Conservation (phyloP, 2,888 invertebrate species). For the Phrixothrix hirtus region DNA sequence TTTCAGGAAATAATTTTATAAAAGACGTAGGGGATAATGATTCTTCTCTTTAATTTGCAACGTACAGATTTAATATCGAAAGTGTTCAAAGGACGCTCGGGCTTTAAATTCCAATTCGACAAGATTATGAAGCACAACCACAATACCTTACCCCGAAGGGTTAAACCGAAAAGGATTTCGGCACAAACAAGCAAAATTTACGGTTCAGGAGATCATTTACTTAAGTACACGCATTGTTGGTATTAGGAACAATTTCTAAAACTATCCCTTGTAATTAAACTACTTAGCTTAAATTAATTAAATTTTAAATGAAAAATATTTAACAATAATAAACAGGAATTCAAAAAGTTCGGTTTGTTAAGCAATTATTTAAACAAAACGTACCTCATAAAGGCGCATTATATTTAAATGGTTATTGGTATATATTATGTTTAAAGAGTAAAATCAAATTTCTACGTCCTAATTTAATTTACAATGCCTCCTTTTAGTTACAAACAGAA, state of each 20-base stretch:
- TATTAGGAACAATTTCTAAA: constrained; percentile 6
- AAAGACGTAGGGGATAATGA: no score
- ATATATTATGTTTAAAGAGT: no score
- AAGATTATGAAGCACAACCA: constrained; percentile 11
- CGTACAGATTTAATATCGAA: constrained; percentile 1
- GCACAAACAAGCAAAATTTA: constrained; percentile 20
- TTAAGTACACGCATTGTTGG: constrained; percentile 4
- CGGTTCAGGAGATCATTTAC: constrained; percentile 18
- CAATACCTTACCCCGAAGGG: constrained; percentile 13
- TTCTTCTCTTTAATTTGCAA: no score
- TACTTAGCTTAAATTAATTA: background rate
- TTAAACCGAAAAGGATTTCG: constrained; percentile 21
- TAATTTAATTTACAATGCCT: no score
- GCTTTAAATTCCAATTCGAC: constrained; percentile 7
- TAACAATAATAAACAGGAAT: no score
- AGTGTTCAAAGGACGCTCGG: constrained; percentile 3
- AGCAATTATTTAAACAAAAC: no score
- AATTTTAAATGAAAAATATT: background rate
- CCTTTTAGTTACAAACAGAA: no score
- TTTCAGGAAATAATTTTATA: no score
- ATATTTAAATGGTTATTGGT: no score
- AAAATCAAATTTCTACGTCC: no score
- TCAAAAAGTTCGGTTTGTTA: no score
- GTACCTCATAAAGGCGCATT: no score
- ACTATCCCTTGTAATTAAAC: background rate